phyloP scores from a whole-genome alignment of 2,888 invertebrate genomes.

The Cacoxenus indagator region DNA sequence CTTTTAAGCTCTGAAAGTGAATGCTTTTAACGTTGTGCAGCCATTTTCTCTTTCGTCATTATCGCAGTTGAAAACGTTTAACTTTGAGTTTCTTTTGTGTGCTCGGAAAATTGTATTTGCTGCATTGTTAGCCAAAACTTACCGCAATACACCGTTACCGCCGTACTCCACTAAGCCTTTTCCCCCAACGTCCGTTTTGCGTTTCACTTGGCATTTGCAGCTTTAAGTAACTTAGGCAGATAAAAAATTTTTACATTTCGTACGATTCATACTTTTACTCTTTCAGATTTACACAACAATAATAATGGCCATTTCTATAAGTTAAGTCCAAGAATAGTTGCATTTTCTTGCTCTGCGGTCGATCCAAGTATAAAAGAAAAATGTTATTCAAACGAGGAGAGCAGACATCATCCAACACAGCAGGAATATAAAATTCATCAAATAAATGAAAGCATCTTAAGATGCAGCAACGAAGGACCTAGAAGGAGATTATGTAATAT shows the following conservation, averaged over 20 bases:
- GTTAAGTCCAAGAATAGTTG: neutral
- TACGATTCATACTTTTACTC: neutral
- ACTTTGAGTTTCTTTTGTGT: conserved; percentile 47
- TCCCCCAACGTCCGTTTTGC: neutral
- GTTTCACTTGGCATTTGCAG: neutral
- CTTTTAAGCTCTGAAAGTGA: conserved; percentile 22
- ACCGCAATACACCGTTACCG: neutral
- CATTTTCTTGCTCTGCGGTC: neutral
- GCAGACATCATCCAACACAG: neutral
- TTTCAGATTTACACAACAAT: neutral
- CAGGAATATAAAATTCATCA: neutral
- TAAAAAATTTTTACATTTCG: neutral
- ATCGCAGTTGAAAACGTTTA: conserved; percentile 46
- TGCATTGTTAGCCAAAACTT: conserved; percentile 13
- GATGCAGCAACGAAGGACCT: neutral
- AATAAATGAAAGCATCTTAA: neutral
- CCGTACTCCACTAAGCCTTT: neutral
- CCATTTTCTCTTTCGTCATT: conserved; percentile 52
- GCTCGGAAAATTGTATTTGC: conserved; percentile 28
- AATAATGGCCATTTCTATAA: neutral
- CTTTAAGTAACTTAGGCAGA: neutral
- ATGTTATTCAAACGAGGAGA: neutral
- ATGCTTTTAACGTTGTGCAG: conserved; percentile 42
- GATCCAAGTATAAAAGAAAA: neutral
- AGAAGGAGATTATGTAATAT: no score